Base-by-base conservation (phyloP, 2,113 vertebrate genomes). In the Heliornis fulica region DNA sequence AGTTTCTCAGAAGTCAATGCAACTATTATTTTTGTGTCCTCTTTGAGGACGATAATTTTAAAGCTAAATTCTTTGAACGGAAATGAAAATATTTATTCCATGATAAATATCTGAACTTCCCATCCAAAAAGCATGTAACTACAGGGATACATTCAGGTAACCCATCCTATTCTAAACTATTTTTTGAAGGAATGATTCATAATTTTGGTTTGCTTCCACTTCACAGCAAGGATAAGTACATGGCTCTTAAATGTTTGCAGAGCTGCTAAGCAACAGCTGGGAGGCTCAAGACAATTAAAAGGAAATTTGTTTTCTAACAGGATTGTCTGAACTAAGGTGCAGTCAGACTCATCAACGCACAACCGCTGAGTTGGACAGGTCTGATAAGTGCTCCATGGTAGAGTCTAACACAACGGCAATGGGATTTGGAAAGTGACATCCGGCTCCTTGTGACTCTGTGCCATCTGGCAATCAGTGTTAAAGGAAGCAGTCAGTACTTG, bases 21-120 rank as follows among this genome's bases (percentile, higher is more conserved):
- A 84, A 2, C 13, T 71, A 41, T 32, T 31, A 71, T 66, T 43
- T 60, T 38, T n/a, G 41, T 18, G 45, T n/a, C 15, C 20, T 40
- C 56, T 74, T n/a, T 79, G 70, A 80, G 69, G 63, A 10, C 5
- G 11, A 28, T 61, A 72, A 18, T 46, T 84, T 22, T n/a, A 40
- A 90, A 63, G 79, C 69, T 23, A 92, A 96, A 88, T 40, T 65
- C 57, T 80, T 92, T 60, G 66, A 85, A 59, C 43, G n/a, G 26
- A 59, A 93, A 43, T 0, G 17, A 76, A 87, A 95, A 83, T 38
- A 94, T 36, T 83, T 29, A 48, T 40, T 48, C 34, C 48, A 40
- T 5, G 54, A 94, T 83, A 95, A 94, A 82, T 51, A 94, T 80
- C 90, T 92, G 71, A 63, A 72, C 45, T 88, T 94, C 15, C 71